These are phyloP conservation scores for Taenioides sp. DNA, from an alignment of 2,797 vertebrate species.

Conservation along the genomic window DNA sequence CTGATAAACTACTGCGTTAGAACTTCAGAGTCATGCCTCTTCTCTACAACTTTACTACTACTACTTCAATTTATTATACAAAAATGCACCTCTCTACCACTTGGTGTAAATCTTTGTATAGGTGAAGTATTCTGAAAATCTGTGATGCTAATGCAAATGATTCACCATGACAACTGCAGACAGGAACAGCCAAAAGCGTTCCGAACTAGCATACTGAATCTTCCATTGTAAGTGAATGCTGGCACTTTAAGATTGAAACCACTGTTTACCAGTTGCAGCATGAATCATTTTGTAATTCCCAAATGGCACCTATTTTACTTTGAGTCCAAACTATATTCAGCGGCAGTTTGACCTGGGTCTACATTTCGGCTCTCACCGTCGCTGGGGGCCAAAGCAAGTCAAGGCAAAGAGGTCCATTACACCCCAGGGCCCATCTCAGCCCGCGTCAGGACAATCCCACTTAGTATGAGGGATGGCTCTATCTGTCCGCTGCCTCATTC, in stretches of 20 bases:
- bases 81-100: too few species aligned
- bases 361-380: slow-evolving; percentile 41
- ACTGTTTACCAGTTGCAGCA: slow-evolving; percentile 24
- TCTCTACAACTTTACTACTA: too few species aligned
- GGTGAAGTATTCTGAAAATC: neutral
- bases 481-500: slow-evolving; percentile 72
- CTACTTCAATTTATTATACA: too few species aligned
- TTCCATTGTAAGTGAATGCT: slow-evolving; percentile 18
- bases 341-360: slow-evolving; percentile 63
- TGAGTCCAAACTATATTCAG: slow-evolving; percentile 58
- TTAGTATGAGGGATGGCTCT: slow-evolving; percentile 77
- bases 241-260: slow-evolving; percentile 33
- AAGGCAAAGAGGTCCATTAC: slow-evolving; percentile 77
- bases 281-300: slow-evolving; percentile 62
- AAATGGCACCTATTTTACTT: slow-evolving; percentile 61
- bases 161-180: slow-evolving; percentile 2
- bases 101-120: too few species aligned
- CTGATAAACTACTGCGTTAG: too few species aligned
- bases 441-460: slow-evolving; percentile 72
- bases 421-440: slow-evolving; percentile 71
- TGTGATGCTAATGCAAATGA: neutral
- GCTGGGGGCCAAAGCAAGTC: slow-evolving; percentile 70
- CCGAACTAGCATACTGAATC: neutral
- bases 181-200: neutral
- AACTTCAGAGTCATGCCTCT: too few species aligned